Evolutionary conservation across 1,140 invertebrate species (phyloP).

Genomic region (Stegodyphus dumicola): DNA sequence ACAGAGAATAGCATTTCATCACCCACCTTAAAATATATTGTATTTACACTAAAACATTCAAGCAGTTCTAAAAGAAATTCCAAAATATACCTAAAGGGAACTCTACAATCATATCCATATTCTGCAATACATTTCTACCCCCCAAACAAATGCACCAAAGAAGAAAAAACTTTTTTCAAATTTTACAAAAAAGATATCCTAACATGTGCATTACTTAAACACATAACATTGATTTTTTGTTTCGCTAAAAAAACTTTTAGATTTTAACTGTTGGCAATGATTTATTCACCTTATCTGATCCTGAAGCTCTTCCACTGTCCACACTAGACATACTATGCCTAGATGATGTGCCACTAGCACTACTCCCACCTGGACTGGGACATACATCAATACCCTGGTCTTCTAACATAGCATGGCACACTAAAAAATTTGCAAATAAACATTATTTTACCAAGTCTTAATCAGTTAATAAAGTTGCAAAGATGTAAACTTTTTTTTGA

Average conservation of each 20-base stretch:
- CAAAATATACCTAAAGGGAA: no score
- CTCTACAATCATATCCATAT: no score
- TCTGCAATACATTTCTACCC: no score
- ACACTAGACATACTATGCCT: slow-evolving; percentile 85
- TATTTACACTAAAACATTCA: no score
- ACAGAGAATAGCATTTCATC: no score
- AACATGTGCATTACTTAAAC: neutral
- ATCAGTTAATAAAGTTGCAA: no score
- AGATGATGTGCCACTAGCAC: slow-evolving; percentile 67
- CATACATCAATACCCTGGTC: slow-evolving; percentile 78
- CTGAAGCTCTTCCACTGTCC: slow-evolving; percentile 90
- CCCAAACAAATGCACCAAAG: neutral
- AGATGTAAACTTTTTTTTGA: no score
- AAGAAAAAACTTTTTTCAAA: neutral
- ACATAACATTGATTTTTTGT: neutral
- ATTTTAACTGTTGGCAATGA: neutral
- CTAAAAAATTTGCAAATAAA: slow-evolving; percentile 30
- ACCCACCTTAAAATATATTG: no score
- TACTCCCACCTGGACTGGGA: slow-evolving; percentile 85
- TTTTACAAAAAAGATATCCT: no score
- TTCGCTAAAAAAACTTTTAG: neutral
- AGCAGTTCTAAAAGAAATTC: no score
- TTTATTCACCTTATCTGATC: slow-evolving; percentile 65
- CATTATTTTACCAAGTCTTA: no score
- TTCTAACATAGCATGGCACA: slow-evolving; percentile 69